Conservation (phyloP, 2,797 vertebrate species). For the Fistularia tabacaria region DNA sequence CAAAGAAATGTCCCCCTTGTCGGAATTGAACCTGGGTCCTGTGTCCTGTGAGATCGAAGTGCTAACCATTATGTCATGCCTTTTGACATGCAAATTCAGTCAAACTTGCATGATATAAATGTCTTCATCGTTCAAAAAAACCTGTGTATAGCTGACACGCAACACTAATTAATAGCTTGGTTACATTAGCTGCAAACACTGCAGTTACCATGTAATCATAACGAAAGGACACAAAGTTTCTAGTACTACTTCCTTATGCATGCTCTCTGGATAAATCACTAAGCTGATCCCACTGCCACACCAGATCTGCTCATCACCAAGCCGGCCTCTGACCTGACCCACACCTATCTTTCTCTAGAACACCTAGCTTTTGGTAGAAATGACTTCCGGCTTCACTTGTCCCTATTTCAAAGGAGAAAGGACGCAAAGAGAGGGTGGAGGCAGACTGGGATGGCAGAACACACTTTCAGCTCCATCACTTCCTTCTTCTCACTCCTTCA, state of each 20-base stretch:
- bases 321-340: too few species aligned
- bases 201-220: slow-evolving; percentile 29
- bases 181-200: slow-evolving; percentile 4
- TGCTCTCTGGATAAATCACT: too few species aligned
- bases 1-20: too few species aligned
- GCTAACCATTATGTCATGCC: too few species aligned
- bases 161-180: slow-evolving; percentile 27
- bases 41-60: too few species aligned
- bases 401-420: not conserved
- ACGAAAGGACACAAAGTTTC: slow-evolving; percentile 4
- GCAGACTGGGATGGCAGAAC: slow-evolving; percentile 6
- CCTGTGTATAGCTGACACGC: slow-evolving; percentile 27
- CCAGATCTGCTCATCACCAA: too few species aligned
- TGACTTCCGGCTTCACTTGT: too few species aligned
- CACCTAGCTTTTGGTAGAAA: too few species aligned
- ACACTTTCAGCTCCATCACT: not conserved
- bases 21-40: too few species aligned
- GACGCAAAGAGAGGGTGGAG: not conserved
- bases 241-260: too few species aligned
- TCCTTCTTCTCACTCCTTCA: too few species aligned
- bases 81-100: slow-evolving; percentile 1
- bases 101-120: slow-evolving; percentile 11
- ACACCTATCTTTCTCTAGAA: not conserved
- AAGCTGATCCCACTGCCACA: too few species aligned
- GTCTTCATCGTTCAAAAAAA: slow-evolving; percentile 9